phyloP scores from a whole-genome alignment of 2,113 vertebrate genomes.

The Clupea harengus region DNA sequence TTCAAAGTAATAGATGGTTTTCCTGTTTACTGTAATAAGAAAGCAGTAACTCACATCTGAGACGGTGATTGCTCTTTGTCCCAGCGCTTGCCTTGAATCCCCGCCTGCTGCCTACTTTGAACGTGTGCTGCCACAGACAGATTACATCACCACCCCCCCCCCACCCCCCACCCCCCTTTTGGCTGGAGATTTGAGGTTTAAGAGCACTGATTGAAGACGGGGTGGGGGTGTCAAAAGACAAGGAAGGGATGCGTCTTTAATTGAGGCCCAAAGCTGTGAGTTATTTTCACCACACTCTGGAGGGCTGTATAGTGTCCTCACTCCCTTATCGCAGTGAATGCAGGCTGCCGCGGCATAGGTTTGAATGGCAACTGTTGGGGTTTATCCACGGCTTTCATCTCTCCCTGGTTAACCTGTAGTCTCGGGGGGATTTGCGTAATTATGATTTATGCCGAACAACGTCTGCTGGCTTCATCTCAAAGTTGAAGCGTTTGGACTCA shows the following conservation, averaged over 20 bases:
- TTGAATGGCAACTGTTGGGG: constrained; percentile 40
- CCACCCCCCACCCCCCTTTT: constrained; percentile 58
- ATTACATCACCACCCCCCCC: constrained; percentile 46
- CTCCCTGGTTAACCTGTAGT: neutral
- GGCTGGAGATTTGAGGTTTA: constrained; percentile 62
- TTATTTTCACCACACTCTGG: constrained; percentile 48
- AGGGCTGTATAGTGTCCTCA: constrained; percentile 36
- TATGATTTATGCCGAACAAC: constrained; percentile 9
- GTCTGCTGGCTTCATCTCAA: constrained; percentile 3
- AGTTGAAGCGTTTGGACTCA: neutral
- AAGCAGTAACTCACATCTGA: constrained; percentile 6
- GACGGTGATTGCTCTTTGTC: neutral
- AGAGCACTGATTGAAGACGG: constrained; percentile 49
- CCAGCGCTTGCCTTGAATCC: neutral
- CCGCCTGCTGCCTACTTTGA: neutral
- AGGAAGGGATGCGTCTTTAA: neutral
- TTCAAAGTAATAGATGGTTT: neutral
- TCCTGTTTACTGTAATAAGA: neutral
- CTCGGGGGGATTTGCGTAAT: neutral
- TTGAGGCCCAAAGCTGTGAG: constrained; percentile 30
- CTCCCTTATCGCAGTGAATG: constrained; percentile 55
- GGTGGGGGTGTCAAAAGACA: neutral
- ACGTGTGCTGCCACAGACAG: neutral
- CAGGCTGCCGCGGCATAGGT: constrained; percentile 56
- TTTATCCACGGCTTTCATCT: constrained; percentile 30